Evolutionary conservation across 1,140 invertebrate genomes (phyloP).

Genomic region (Bombus superbus): DNA sequence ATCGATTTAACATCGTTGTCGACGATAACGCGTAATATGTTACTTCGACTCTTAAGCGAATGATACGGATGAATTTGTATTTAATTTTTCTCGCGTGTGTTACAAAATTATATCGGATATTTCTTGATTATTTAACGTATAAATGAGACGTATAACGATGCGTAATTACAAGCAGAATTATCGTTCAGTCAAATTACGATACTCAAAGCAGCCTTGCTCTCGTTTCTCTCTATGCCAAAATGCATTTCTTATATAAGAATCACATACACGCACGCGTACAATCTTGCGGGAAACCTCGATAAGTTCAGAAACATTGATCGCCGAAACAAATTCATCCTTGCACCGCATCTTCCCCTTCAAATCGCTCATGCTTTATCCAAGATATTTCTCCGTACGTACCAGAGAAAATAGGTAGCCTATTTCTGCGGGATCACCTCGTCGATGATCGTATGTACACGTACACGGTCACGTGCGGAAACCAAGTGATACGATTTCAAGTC

Average conservation of each 20-base stretch:
- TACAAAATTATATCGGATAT: not conserved
- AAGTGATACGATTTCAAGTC: slow-evolving; percentile 11
- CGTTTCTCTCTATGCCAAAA: not conserved
- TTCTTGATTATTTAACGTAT: not conserved
- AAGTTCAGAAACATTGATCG: not conserved
- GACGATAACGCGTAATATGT: too few relatives aligned
- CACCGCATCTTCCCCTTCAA: not conserved
- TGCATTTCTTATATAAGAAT: not conserved
- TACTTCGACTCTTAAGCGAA: too few relatives aligned
- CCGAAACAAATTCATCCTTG: slow-evolving; percentile 3
- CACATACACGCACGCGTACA: not conserved
- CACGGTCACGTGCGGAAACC: not conserved
- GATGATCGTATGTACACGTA: not conserved
- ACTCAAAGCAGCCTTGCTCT: not conserved
- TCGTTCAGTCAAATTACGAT: not conserved
- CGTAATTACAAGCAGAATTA: not conserved
- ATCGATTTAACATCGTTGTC: too few relatives aligned
- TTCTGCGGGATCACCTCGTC: slow-evolving; percentile 13
- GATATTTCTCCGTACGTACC: not conserved
- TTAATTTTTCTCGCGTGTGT: too few relatives aligned
- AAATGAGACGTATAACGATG: not conserved
- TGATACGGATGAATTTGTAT: not conserved
- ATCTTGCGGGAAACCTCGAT: not conserved
- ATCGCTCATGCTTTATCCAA: slow-evolving; percentile 10
- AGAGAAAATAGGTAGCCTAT: slow-evolving; percentile 17